phyloP scores from a whole-genome alignment of 35 echinoderm and acorn worm species.

The Hemicentrotus pulcherrimus region DNA sequence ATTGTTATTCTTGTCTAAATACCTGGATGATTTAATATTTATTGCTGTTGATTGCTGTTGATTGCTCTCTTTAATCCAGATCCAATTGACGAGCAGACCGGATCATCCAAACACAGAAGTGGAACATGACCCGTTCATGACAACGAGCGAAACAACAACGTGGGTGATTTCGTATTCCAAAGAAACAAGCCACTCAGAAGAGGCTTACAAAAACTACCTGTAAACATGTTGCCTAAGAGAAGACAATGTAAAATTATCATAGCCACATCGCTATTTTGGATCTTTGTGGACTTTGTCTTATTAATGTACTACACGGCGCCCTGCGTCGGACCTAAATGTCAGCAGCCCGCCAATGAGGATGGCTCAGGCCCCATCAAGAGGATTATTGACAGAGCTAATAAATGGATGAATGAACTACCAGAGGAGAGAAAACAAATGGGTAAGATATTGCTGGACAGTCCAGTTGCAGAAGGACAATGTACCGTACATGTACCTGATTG shows the following conservation, averaged over 20 bases:
- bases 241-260: conserved; percentile 98
- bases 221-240: conserved; percentile 66
- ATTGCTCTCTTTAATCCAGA: background rate
- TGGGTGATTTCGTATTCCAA: background rate
- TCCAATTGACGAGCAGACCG: background rate
- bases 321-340: conserved; percentile 80
- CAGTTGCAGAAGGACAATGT: no score
- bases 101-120: background rate
- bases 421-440: conserved; percentile 95
- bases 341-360: conserved; percentile 28
- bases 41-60: background rate
- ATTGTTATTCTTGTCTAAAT: background rate
- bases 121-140: background rate
- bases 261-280: conserved; percentile 92
- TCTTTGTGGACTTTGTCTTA: conserved; percentile 83
- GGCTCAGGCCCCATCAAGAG: conserved; percentile 69
- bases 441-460: conserved; percentile 43
- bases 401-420: conserved; percentile 89
- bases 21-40: background rate
- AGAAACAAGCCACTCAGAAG: background rate
- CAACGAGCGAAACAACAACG: background rate
- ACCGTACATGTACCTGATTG: no score
- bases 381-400: conserved; percentile 89
- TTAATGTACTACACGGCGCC: conserved; percentile 92
- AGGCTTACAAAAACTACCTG: background rate